Base-by-base conservation (phyloP, 2,888 invertebrate species). In the Synergus gifuensis region DNA sequence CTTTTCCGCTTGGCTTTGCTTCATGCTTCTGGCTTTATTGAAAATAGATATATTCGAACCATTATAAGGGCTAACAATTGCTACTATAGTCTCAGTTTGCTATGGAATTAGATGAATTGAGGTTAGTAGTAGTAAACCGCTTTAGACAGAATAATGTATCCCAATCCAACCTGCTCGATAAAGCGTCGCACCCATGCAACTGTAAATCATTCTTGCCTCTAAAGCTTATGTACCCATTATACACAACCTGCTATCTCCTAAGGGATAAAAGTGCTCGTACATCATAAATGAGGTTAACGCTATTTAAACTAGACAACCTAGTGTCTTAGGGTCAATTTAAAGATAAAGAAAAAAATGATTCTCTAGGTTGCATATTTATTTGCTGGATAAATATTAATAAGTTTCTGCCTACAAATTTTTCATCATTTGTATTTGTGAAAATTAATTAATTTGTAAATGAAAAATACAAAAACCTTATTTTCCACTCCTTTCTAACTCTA, bases 171-270 rank as follows among this genome's bases (percentile, higher is more conserved):
- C 54, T 49, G 49, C 7, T 49, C 54, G 54, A 54, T 54, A 54
- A 42, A 42, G 54, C 9, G n/a, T 54, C 54, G 54, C 54, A 54
- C 54, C n/a, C 54, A 54, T 54, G 54, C 7, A 54, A n/a, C 54
- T 54, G 54, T 54, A 54, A 54, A 54, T 54, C 54, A 54, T n/a
- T n/a, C 54, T n/a, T 54, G 54, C 54, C n/a, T n/a, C 54, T 54
- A n/a, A 54, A 54, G 8, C n/a, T 54, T 54, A n/a, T 54, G 2
- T 54, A 8, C 54, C 54, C 8, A 54, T 54, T 54, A 54, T 54
- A n/a, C 54, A 54, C 54, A 54, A 54, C 54, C 54, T 54, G n/a
- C n/a, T 54, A 54, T 54, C 54, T 54, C 54, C 54, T n/a, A n/a
- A n/a, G 54, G 54, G n/a, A 54, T n/a, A n/a, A 54, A 54, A 54